Conservation (phyloP, 2,888 invertebrate genomes). For the Agapetus fuscipes region DNA sequence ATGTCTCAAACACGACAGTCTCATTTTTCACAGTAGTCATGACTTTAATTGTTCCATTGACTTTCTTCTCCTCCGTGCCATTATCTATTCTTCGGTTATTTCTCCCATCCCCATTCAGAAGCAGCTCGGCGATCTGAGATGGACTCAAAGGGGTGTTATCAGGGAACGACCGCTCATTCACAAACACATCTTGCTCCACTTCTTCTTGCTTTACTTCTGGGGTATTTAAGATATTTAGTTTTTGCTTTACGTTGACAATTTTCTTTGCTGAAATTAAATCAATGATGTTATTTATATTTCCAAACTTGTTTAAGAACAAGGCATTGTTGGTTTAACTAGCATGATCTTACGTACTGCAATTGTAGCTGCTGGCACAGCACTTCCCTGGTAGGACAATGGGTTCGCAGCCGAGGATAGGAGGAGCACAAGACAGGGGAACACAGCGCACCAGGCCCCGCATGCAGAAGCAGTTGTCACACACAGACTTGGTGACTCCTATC, state of each 20-base stretch:
- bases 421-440: constrained; percentile 66
- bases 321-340: background rate
- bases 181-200: constrained; percentile 10
- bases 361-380: constrained; percentile 78
- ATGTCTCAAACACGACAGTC: background rate
- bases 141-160: constrained; percentile 18
- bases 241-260: constrained; percentile 21
- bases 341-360: constrained; percentile 53
- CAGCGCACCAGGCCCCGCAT: constrained; percentile 64
- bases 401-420: constrained; percentile 62
- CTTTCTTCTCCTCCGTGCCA: constrained; percentile 1
- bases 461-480: constrained; percentile 75
- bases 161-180: constrained; percentile 20
- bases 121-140: constrained; percentile 18
- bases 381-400: constrained; percentile 68
- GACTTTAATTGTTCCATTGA: constrained; percentile 17
- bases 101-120: constrained; percentile 22
- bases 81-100: constrained; percentile 22
- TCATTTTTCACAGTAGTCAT: constrained; percentile 15
- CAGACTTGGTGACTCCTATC: constrained; percentile 43
- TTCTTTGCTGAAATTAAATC: constrained; percentile 23
- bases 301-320: too few relatives aligned
- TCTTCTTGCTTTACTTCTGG: background rate
- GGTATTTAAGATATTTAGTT: background rate
- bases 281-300: background rate